phyloP scores from a whole-genome alignment of 2,113 vertebrate genomes.

The Lasiurus borealis region DNA sequence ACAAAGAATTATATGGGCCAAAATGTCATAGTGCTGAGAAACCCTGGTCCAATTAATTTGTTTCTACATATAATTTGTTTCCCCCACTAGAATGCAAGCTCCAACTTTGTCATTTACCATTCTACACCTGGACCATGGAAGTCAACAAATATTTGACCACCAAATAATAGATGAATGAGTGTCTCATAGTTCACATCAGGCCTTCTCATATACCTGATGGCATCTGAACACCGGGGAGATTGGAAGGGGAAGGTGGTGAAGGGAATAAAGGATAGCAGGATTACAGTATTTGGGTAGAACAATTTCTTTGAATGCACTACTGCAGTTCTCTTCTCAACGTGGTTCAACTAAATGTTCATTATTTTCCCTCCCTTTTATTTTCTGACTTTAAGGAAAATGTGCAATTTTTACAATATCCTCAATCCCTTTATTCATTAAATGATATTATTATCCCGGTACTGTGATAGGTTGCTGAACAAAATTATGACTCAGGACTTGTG shows the following conservation, averaged over 20 bases:
- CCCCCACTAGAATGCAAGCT: background rate
- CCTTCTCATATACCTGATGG: background rate
- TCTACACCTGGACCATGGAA: background rate
- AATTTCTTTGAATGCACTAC: background rate
- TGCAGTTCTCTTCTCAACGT: background rate
- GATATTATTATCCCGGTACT: background rate
- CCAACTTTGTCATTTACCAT: background rate
- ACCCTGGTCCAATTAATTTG: background rate
- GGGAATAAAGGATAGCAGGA: background rate
- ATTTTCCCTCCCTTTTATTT: slow-evolving; percentile 11
- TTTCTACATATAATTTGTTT: background rate
- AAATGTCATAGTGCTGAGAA: background rate
- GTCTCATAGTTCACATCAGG: background rate
- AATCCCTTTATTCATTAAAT: background rate
- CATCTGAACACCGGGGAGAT: background rate
- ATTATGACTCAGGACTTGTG: background rate
- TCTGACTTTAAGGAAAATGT: background rate
- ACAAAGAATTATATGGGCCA: background rate
- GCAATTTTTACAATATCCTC: background rate
- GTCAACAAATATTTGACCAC: background rate
- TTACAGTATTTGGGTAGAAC: background rate
- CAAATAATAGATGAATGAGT: background rate
- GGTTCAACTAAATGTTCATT: background rate
- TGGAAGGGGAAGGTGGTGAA: background rate
- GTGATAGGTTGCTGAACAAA: background rate